These are phyloP conservation scores for Propithecus perrieri DNA, from an alignment of 2,797 vertebrate genomes.

Conservation along the genomic window DNA sequence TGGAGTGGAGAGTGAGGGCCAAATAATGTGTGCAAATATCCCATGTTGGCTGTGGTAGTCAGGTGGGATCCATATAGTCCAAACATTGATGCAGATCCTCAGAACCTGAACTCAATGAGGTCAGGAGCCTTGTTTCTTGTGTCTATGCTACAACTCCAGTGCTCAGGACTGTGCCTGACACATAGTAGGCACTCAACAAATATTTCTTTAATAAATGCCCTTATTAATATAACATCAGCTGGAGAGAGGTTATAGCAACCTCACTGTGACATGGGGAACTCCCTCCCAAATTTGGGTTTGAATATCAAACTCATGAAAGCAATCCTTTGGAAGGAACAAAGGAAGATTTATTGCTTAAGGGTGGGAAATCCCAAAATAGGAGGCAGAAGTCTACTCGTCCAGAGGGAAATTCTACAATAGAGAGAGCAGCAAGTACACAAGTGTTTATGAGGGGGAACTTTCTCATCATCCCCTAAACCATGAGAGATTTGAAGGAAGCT, in stretches of 20 bases:
- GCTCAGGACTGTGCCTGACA: neutral
- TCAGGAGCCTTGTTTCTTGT: too few relatives aligned
- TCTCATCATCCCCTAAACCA: neutral
- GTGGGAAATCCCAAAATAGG: neutral
- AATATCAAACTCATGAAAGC: neutral
- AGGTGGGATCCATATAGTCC: neutral
- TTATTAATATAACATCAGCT: neutral
- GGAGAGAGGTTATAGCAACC: neutral
- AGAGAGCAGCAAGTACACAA: neutral
- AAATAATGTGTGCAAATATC: neutral
- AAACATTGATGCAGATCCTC: neutral
- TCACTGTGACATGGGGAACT: neutral
- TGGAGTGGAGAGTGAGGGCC: neutral
- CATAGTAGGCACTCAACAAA: neutral
- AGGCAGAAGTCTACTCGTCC: neutral
- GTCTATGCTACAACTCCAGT: neutral
- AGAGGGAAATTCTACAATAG: neutral
- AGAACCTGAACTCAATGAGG: neutral
- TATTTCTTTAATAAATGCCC: neutral
- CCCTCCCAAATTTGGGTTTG: neutral
- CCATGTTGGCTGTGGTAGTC: neutral
- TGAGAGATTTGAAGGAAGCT: neutral
- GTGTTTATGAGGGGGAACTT: neutral
- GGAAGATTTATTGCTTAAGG: neutral
- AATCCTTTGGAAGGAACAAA: neutral